These are phyloP conservation scores for Bugula neritina DNA, from an alignment of 2,888 invertebrate species.

Conservation along the genomic window DNA sequence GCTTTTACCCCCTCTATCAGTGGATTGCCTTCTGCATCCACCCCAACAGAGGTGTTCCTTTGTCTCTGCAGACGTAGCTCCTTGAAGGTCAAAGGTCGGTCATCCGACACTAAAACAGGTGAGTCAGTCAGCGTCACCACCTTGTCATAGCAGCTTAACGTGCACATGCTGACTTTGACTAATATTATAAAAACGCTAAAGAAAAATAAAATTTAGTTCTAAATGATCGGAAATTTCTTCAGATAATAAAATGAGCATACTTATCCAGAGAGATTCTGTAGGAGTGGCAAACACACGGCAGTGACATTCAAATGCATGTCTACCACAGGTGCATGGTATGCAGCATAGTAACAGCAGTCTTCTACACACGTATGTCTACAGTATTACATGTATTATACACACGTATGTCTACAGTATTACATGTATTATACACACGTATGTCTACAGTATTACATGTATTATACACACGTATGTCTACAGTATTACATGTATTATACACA, in stretches of 20 bases:
- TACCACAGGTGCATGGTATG: background rate
- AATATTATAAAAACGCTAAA: too few relatives aligned
- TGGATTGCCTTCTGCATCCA: too few relatives aligned
- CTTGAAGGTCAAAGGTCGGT: background rate
- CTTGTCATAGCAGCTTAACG: too few relatives aligned
- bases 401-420: background rate
- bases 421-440: background rate
- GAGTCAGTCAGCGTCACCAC: too few relatives aligned
- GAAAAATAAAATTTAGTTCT: too few relatives aligned
- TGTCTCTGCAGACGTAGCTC: background rate
- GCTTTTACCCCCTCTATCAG: too few relatives aligned
- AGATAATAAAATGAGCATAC: constrained; percentile 1
- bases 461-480: background rate
- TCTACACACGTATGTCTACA: background rate
- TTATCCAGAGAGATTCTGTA: constrained; percentile 3
- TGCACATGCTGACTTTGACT: too few relatives aligned
- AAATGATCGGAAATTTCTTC: too few relatives aligned
- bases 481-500: too few relatives aligned
- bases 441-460: background rate
- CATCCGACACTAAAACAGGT: background rate
- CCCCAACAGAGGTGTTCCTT: background rate
- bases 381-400: background rate
- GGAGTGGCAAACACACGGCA: constrained; percentile 3
- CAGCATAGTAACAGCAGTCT: background rate
- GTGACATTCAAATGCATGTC: background rate